These are phyloP conservation scores for Eidolon helvum DNA, from an alignment of 2,113 vertebrate species.

Conservation along the genomic window DNA sequence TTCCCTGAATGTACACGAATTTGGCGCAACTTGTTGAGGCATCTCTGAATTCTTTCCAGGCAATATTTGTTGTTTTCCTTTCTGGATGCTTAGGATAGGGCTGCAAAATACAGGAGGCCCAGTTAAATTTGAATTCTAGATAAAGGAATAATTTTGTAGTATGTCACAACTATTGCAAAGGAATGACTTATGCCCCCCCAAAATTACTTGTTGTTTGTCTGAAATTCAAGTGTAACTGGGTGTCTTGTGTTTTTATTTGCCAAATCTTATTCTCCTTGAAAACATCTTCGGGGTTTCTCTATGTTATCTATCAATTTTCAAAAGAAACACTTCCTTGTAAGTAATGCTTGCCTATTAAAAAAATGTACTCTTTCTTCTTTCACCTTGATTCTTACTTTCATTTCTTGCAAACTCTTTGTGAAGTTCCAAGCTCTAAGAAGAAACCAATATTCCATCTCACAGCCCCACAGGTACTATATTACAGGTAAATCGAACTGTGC, in stretches of 20 bases:
- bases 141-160: not conserved
- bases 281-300: not conserved
- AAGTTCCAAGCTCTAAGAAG: not conserved
- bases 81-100: not conserved
- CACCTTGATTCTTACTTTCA: not conserved
- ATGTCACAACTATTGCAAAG: not conserved
- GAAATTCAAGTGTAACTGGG: not conserved
- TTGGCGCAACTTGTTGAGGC: not conserved
- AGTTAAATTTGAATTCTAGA: not conserved
- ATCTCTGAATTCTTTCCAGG: not conserved
- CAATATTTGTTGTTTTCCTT: not conserved
- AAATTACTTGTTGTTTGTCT: not conserved
- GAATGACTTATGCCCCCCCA: not conserved
- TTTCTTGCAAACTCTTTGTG: conserved; percentile 1
- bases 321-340: not conserved
- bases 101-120: not conserved
- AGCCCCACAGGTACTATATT: not conserved
- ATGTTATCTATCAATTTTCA: not conserved
- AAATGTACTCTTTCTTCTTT: not conserved
- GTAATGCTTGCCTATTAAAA: not conserved
- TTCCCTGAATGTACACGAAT: not conserved
- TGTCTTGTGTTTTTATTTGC: not conserved
- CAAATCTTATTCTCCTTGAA: not conserved
- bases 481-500: not conserved
- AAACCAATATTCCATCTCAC: not conserved